Base-by-base conservation (phyloP, 2,888 invertebrate species). In the Eurytoma adleriae region DNA sequence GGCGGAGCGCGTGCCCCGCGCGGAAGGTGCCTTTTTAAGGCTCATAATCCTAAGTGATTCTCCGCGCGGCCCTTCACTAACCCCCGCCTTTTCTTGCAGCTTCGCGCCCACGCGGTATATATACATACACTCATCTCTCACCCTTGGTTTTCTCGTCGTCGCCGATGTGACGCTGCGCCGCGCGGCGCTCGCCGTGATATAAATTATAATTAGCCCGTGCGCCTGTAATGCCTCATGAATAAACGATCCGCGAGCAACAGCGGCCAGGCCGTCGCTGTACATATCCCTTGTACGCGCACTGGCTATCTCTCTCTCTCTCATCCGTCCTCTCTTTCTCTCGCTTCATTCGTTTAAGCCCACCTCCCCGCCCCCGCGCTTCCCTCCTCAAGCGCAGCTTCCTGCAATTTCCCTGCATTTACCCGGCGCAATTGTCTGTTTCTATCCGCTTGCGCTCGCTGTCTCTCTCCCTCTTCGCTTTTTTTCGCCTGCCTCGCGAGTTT, bases 171-270 rank as follows among this genome's bases (percentile, higher is more conserved):
- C 79, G 80, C 80, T 76, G 83, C 86, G 54, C 54, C n/a, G 54
- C 14, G 54, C 54, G 16, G 54, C 54, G n/a, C 54, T 54, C 54
- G 54, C 54, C 85, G 88, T 85, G 86, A 88, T 88, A 89, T 89
- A 89, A 89, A 89, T 89, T 89, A 88, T 89, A 89, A 89, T 89
- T 89, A 89, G 87, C 84, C 83, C 61, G 56, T 30, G 84, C 85
- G 86, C 86, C 87, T 86, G 88, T 88, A 89, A 89, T 89, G 88
- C 87, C 88, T 86, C 86, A 85, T 89, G 88, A 89, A 89, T 89
- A 88, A 89, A 87, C 86, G 85, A 89, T 86, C 84, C 84, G 86
- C 85, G 84, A 87, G 86, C 85, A 86, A 84, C 85, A 86, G 84
- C 85, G 85, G 85, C 85, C 83, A 85, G 84, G 84, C 85, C 48